These are phyloP conservation scores for Coecobrya sp. DNA, from an alignment of 2,888 invertebrate genomes.

Conservation along the genomic window DNA sequence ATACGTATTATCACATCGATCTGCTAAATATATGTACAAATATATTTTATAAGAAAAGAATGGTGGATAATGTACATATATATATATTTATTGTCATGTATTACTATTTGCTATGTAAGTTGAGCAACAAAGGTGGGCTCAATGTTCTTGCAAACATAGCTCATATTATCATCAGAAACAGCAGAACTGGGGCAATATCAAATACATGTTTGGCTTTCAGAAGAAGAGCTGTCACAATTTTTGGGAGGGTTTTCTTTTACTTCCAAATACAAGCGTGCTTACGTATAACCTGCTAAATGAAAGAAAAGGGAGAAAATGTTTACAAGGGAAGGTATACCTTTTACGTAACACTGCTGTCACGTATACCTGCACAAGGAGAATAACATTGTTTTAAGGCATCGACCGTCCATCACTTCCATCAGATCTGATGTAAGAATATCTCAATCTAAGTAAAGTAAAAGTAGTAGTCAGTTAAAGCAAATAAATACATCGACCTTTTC, in stretches of 20 bases:
- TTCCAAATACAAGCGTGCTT: background rate
- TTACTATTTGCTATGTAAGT: background rate
- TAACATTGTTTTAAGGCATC: background rate
- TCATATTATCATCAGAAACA: conserved; percentile 24
- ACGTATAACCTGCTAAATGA: background rate
- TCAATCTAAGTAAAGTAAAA: conserved; percentile 7
- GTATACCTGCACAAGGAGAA: background rate
- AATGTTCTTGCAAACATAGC: background rate
- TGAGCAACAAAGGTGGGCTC: background rate
- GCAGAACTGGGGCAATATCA: conserved; percentile 61
- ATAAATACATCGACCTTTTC: background rate
- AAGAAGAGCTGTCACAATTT: conserved; percentile 6
- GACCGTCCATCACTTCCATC: conserved; percentile 17
- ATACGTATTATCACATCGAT: conserved; percentile 7
- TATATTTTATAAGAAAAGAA: background rate
- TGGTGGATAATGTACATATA: background rate
- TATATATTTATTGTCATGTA: background rate
- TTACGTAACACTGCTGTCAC: conserved; percentile 1
- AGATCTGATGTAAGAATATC: background rate
- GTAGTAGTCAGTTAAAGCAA: conserved; percentile 5
- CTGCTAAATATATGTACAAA: background rate
- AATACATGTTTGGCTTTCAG: conserved; percentile 31
- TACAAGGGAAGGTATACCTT: conserved; percentile 1
- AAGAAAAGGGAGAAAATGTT: background rate
- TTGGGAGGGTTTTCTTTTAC: conserved; percentile 2